Conservation (phyloP, 1,140 invertebrate genomes). For the Drosophila quadrilineata region DNA sequence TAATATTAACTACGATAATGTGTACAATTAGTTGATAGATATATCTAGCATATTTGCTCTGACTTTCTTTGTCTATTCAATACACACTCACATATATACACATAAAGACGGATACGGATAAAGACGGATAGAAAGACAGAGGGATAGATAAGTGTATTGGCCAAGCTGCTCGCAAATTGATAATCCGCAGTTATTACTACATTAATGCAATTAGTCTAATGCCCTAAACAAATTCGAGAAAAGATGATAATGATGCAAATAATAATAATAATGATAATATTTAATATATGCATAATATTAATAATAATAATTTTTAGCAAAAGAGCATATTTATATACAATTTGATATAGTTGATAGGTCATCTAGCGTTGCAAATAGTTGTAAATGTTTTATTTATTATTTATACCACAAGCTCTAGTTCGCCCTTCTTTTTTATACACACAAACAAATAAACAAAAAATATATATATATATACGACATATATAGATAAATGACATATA, state of each 20-base stretch:
- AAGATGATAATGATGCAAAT: conserved; percentile 34
- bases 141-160: conserved; percentile 19
- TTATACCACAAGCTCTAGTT: conserved; percentile 52
- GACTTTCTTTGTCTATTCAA: conserved; percentile 56
- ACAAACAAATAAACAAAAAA: conserved; percentile 27
- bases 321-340: conserved; percentile 77
- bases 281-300: conserved; percentile 25
- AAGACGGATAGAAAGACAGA: conserved; percentile 12
- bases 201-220: conserved; percentile 74
- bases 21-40: conserved; percentile 69
- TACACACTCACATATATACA: conserved; percentile 7
- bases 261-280: conserved; percentile 35
- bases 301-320: conserved; percentile 73
- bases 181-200: conserved; percentile 77
- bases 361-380: conserved; percentile 74
- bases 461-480: conserved; percentile 14
- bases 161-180: conserved; percentile 56
- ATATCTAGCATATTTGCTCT: conserved; percentile 58
- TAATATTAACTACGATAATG: conserved; percentile 65
- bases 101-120: conserved; percentile 8
- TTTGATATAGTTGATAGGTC: conserved; percentile 75
- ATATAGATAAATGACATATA: neutral
- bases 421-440: conserved; percentile 35
- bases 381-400: conserved; percentile 78
- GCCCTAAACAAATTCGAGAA: conserved; percentile 13